Evolutionary conservation across 2,113 vertebrate genomes (phyloP).

Genomic region (Toxostoma redivivum): DNA sequence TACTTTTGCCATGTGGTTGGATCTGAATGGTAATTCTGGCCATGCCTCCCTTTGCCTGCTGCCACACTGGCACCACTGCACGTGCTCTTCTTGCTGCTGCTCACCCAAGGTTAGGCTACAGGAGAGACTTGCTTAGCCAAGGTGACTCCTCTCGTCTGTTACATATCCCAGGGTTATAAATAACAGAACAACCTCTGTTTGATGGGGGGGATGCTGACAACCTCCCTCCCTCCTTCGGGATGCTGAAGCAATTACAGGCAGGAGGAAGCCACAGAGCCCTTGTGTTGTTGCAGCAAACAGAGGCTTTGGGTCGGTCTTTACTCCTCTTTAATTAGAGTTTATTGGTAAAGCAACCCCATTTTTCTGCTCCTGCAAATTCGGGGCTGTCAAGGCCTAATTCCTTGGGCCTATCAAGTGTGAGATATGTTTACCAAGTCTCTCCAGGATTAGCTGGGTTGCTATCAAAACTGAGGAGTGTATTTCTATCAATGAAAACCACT

Average conservation of each 20-base stretch:
- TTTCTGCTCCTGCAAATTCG: not conserved
- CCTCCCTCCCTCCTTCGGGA: not conserved
- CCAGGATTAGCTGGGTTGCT: slow-evolving; percentile 22
- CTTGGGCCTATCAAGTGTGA: slow-evolving; percentile 30
- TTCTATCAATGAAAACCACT: slow-evolving; percentile 46
- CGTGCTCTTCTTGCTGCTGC: not conserved
- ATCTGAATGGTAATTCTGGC: not conserved
- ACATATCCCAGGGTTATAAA: slow-evolving; percentile 35
- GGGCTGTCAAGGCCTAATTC: not conserved
- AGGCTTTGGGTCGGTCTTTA: not conserved
- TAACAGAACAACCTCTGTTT: slow-evolving; percentile 11
- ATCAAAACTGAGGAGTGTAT: slow-evolving; percentile 39
- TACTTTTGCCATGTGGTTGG: not conserved
- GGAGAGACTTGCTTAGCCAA: slow-evolving; percentile 27
- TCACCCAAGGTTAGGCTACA: slow-evolving; percentile 26
- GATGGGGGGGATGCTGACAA: not conserved
- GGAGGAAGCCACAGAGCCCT: not conserved
- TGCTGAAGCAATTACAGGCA: not conserved
- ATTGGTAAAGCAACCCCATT: slow-evolving; percentile 1
- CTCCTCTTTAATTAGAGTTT: not conserved
- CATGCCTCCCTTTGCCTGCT: accelerated
- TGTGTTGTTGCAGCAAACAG: not conserved
- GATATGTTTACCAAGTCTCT: slow-evolving; percentile 46
- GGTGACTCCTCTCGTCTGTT: slow-evolving; percentile 57
- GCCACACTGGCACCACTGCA: not conserved